A percentile compares a stretch with the other conserved stretches of the same genome.
These are phyloP conservation scores for Stenopsyche tienmushanensis DNA, from an alignment of 1,140 invertebrate species.

Conservation along the genomic window DNA sequence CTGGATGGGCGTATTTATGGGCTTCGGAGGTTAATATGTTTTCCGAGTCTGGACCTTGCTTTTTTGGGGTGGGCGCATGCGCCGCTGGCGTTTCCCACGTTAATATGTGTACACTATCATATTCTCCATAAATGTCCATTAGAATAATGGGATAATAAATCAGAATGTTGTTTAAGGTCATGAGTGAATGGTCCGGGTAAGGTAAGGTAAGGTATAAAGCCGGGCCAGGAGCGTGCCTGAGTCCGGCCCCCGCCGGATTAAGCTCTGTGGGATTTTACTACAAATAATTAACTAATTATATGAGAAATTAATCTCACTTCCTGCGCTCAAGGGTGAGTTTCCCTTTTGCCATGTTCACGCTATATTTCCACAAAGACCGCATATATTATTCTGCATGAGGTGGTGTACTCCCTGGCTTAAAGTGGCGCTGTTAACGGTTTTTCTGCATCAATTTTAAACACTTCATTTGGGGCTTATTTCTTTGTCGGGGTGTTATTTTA, in stretches of 20 bases:
- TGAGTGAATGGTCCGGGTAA: background rate
- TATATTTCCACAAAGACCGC: conserved; percentile 15
- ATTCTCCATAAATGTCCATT: conserved; percentile 13
- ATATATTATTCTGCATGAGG: conserved; percentile 27
- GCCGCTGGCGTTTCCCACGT: background rate
- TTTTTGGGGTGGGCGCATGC: background rate
- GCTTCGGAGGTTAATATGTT: no score
- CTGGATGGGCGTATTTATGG: no score
- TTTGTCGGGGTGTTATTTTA: no score
- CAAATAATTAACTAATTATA: conserved; percentile 36
- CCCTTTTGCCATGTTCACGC: conserved; percentile 10
- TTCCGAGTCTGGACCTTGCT: no score
- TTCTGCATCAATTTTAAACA: no score
- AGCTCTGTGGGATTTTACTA: conserved; percentile 19
- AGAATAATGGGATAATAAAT: conserved; percentile 19
- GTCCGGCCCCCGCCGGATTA: conserved; percentile 9
- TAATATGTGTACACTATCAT: background rate
- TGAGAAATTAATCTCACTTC: conserved; percentile 32
- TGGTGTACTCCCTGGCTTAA: background rate
- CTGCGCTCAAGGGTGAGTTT: conserved; percentile 6
- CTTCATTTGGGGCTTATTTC: no score
- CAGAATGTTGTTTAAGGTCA: conserved; percentile 11
- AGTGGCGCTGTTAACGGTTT: background rate
- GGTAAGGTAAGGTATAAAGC: background rate
- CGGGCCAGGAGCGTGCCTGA: background rate